Base-by-base conservation (phyloP, 2,888 invertebrate species). In the Amphipoea oculea region DNA sequence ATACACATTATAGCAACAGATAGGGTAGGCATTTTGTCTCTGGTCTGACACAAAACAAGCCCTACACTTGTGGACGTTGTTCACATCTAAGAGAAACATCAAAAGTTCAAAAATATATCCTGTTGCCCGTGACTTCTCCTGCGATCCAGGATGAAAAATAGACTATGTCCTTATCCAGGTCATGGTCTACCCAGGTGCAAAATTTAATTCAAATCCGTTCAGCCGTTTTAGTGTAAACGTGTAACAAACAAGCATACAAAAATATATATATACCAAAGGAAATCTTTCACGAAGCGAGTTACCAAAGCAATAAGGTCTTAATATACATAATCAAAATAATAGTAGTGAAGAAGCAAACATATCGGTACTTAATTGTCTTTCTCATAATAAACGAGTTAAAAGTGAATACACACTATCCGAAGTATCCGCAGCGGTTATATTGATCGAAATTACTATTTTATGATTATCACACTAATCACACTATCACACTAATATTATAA, bases 361-460 rank as follows among this genome's bases (percentile, higher is more conserved):
- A 48, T 68, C 36, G 54, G 45, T 72, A 29, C 29, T 29, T 29
- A 76, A 69, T 76, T 60, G 23, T 79, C 36, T 79, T 79, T 62
- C 65, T 73, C 40, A 45, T 74, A 70, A 51, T 69, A 73, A 74
- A 73, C 51, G 12, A 78, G 70, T 72, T 87, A 78, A 79, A 20
- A 70, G 71, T n/a, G 74, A 20, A 23, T 79, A 51, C 69, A 76
- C 74, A 81, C 73, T 85, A 70, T 62, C 69, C 78, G 36, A 29
- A 23, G 4, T 0, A 14, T 51, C 62, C 54, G 76, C 62, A 76
- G 67, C 54, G 51, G 29, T 75, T 72, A 4, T 72, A 42, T 54
- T 36, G 14, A 54, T 54, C 2, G n/a, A 73, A 60, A 60, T 73
- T 57, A 42, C 65, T 17, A 40, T 57, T 80, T 79, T 62, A 72